Evolutionary conservation across 2,888 invertebrate genomes (phyloP).

Genomic region (Xestia rhomboidea): DNA sequence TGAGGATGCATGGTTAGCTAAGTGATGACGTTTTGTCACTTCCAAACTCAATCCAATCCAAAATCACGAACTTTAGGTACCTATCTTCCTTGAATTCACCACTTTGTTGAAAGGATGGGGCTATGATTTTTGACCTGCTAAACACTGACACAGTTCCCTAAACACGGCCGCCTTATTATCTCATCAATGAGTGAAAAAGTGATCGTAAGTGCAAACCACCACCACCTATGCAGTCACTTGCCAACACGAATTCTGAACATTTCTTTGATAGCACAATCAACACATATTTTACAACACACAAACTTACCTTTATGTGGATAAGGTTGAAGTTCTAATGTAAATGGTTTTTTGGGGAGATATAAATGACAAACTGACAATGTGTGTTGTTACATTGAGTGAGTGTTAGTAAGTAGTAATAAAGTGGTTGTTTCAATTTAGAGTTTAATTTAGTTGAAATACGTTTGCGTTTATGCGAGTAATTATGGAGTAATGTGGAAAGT

Average conservation of each 20-base stretch:
- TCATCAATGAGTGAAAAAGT: constrained; percentile 40
- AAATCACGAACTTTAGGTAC: background rate
- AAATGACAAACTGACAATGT: constrained; percentile 9
- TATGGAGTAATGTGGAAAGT: background rate
- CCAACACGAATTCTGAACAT: constrained; percentile 45
- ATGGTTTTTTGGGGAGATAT: background rate
- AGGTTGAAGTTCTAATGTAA: constrained; percentile 1
- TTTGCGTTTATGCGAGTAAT: background rate
- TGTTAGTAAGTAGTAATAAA: constrained; percentile 37
- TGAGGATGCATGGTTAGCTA: too few relatives aligned
- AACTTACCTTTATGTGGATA: background rate
- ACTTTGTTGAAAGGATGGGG: background rate
- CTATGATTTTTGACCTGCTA: constrained; percentile 8
- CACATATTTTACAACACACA: background rate
- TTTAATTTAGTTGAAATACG: constrained; percentile 19
- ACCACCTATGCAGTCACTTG: constrained; percentile 53
- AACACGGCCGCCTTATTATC: constrained; percentile 12
- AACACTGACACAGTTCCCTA: constrained; percentile 22
- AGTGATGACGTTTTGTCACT: too few relatives aligned
- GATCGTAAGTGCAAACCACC: constrained; percentile 53
- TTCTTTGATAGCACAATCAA: constrained; percentile 41
- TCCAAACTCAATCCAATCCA: too few relatives aligned
- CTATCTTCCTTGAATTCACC: too few relatives aligned
- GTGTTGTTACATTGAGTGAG: constrained; percentile 38
- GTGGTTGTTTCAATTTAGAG: constrained; percentile 30